phyloP scores from a whole-genome alignment of 2,888 invertebrate species.

The Gnatocerus cornutus region DNA sequence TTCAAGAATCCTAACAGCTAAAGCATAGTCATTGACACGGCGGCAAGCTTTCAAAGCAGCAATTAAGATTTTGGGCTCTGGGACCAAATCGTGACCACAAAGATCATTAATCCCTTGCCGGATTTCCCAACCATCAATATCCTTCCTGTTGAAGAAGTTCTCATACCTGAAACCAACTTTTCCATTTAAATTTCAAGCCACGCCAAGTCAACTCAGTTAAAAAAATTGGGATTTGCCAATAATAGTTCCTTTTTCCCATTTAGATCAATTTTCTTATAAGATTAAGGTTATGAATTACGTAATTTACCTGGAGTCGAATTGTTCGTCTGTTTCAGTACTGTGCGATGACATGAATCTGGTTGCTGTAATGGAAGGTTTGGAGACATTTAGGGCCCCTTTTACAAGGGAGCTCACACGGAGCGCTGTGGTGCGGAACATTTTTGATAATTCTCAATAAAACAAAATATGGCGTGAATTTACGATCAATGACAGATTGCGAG shows the following conservation, averaged over 20 bases:
- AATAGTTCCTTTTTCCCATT: too few relatives aligned
- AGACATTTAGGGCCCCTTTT: constrained; percentile 60
- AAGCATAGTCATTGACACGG: constrained; percentile 93
- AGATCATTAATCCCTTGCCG: constrained; percentile 94
- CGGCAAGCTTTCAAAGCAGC: constrained; percentile 94
- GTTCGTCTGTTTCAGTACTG: constrained; percentile 84
- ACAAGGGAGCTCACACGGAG: constrained; percentile 69
- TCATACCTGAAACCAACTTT: constrained; percentile 77
- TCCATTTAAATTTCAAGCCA: constrained; percentile 49
- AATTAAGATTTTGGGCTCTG: constrained; percentile 91
- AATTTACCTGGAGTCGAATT: constrained; percentile 83
- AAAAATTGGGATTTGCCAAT: too few relatives aligned
- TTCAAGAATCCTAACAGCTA: constrained; percentile 95
- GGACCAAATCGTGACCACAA: constrained; percentile 91
- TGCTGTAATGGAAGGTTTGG: constrained; percentile 57
- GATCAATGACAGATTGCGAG: constrained; percentile 3
- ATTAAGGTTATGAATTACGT: constrained; percentile 53
- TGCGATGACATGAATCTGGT: constrained; percentile 66
- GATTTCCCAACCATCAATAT: constrained; percentile 96
- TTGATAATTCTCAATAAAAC: constrained; percentile 25
- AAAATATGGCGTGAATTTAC: constrained; percentile 24
- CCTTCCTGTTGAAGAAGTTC: constrained; percentile 87
- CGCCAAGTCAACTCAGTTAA: too few relatives aligned
- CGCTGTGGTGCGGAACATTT: constrained; percentile 73
- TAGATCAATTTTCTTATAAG: too few relatives aligned